Evolutionary conservation across 2,888 invertebrate genomes (phyloP), one percentile per base, ranked within the genome.

Genomic region (Agonopterix subpropinquella): DNA sequence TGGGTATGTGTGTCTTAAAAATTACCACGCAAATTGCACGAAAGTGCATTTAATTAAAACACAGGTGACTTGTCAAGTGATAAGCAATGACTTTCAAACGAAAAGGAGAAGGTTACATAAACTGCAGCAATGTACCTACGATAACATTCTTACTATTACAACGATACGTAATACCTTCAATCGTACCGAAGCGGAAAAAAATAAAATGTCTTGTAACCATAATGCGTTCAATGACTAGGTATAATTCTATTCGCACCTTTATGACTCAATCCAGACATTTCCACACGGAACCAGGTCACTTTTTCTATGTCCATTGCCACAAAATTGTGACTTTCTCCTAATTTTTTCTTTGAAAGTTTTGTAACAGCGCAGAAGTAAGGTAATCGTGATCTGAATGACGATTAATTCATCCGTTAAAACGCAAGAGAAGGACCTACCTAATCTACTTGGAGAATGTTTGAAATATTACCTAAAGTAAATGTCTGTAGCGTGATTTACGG

Each of bases 301-400:
- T 53, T 50, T 53, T 47, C 44, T 51, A 18, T 39, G 45, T 45
- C 39, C 35, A 41, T 46, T 45, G 35, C 39, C 42, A 35, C 45
- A 47, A 44, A 47, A 43, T 45, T 37, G 36, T n/a, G 36, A 45
- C 79, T 80, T 80, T 83, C 81, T 71, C 76, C 68, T 60, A 72
- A 65, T 68, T 65, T 67, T 66, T 65, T 61, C 62, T 67, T 65
- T 58, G 66, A 69, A 66, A 70, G 72, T 73, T 69, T 67, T 62
- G 68, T 71, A 71, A 72, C 65, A 63, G 58, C 63, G 66, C 64
- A 70, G 70, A 73, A 71, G 71, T 69, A 71, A 70, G 70, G 67
- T 75, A 73, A 76, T 72, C 77, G 78, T 78, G 78, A 74, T 69
- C 58, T 54, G 70, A 60, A 54, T 74, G 54, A 62, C 60, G 69